Evolutionary conservation across 2,888 invertebrate species (phyloP), one percentile per base, ranked within the genome.

Genomic region (Drosophila seclusa): DNA sequence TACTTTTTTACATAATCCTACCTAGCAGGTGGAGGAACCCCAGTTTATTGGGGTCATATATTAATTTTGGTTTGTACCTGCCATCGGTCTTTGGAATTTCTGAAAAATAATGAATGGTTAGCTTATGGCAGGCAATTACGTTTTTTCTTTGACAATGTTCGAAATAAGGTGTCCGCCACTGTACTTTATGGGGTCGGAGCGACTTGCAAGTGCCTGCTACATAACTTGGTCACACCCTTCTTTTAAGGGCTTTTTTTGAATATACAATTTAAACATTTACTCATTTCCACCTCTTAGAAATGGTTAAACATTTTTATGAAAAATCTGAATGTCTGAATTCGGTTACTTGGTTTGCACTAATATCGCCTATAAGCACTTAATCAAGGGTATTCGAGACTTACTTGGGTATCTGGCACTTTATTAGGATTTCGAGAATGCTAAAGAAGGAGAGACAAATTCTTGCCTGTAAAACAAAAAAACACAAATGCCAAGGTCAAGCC

Each of bases 401-500:
- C 16, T 21, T 52, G 21, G 18, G 18, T 38, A 36, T 27, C 36
- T 49, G 24, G 7, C n/a, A 32, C 36, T 60, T 52, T 64, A 75
- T 75, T 75, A 75, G 64, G 64, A 60, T 64, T 68, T 31, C 49
- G 61, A 49, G 57, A 52, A 63, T 64, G 24, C 31, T 32, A 55
- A 48, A 57, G 24, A 66, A 64, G 21, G 42, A 50, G 24, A 59
- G 60, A 65, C 24, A 31, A 61, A 49, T 38, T 40, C 38, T 27
- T 71, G 45, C 36, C 16, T 40, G 66, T 5, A 72, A 71, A 76
- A 66, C n/a, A 36, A 31, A 31, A 45, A 50, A 38, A 40, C 27
- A 64, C 87, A 87, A 84, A 84, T 89, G 89, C 82, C 84, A 84
- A 84, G 84, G 84, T 81, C 89, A 81, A 75, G 63, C 58, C 67